Evolutionary conservation across 35 echinoderm and acorn worm genomes (phyloP), one percentile per base, ranked within the genome.

Genomic region (Heliocidaris tuberculata): DNA sequence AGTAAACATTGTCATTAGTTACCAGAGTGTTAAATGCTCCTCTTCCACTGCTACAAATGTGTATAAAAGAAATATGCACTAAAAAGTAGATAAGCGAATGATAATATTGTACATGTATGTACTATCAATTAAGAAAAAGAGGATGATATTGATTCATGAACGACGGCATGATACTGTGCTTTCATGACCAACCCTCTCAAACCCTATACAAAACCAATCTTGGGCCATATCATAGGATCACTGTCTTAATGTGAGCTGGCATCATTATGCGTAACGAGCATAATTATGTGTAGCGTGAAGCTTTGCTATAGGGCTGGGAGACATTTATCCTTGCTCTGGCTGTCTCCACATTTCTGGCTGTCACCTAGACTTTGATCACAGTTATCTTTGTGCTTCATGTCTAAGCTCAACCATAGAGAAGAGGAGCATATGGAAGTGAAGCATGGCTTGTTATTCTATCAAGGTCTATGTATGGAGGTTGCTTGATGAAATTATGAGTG

Each of bases 401-500:
- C 7, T 78, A 27, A 71, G 61, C 61, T 71, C 61, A 27, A 71
- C 24, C 27, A 4, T 78, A 27, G 65, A 19, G 65, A 78, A n/a
- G 17, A 78, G 65, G 27, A 78, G 65, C 65, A 78, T 27, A 29
- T 78, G 65, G 27, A 78, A 78, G 27, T 78, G 65, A 78, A 78
- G 8, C 65, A 78, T 78, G 27, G 21, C 27, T 19, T 78, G 52
- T 10, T 56, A 56, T 56, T 52, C 12, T 2, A 56, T 56, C 52
- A 56, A 56, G 52, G 52, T 56, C 52, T 56, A 6, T 56, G 52
- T 15, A 56, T 56, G 6, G 27, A 78, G 65, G 65, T 78, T 78
- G 65, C 27, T 78, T 78, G 65, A 78, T 78, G 65, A n/a, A 78
- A 78, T 78, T n/a, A 78, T n/a, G 27, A 78, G 65, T 78, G 65